Evolutionary conservation across 2,888 invertebrate genomes (phyloP), one percentile per base, ranked within the genome.

Genomic region (Hartigia nigra): DNA sequence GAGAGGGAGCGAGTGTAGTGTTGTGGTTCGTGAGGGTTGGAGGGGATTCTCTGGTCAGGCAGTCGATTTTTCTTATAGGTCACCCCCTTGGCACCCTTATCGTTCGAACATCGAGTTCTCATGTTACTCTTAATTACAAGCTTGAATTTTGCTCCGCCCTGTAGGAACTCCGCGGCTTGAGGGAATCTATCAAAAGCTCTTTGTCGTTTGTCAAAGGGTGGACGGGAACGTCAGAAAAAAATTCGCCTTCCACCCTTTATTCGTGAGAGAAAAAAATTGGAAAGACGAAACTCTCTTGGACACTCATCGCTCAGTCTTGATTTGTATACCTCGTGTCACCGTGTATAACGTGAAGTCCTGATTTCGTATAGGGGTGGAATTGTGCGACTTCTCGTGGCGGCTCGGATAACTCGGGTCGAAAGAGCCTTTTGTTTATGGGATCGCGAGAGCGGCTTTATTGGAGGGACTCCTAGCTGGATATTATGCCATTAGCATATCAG

Each of bases 11-110:
- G 76, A 78, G 75, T 77, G 76, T 75, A 70, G 76, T 77, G 77
- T 77, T n/a, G n/a, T n/a, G n/a, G 79, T 74, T 79, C 75, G 55
- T 34, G 39, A 70, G n/a, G 35, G 35, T 78, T 69, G 74, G 32
- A 72, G 74, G 78, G 70, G 78, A 78, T 75, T 78, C 83, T 84
- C 84, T 79, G 83, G 81, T 81, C 78, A 78, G 81, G 82, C 86
- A 86, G 88, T 88, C 89, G 87, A 90, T 88, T 90, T 90, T 90
- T 90, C 88, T 90, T 88, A 88, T 87, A 88, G 88, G 86, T 88
- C 88, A 87, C 76, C 78, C 69, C 76, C 23, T 75, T 34, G 74
- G 74, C 80, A 76, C 81, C 82, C 87, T 90, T 90, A 90, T 90
- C 90, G 87, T 83, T 76, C 79, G 77, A 79, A 84, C 84, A 84